Evolutionary conservation across 2,888 invertebrate species (phyloP), one percentile per base, ranked within the genome.

Genomic region (Timema cristinae): DNA sequence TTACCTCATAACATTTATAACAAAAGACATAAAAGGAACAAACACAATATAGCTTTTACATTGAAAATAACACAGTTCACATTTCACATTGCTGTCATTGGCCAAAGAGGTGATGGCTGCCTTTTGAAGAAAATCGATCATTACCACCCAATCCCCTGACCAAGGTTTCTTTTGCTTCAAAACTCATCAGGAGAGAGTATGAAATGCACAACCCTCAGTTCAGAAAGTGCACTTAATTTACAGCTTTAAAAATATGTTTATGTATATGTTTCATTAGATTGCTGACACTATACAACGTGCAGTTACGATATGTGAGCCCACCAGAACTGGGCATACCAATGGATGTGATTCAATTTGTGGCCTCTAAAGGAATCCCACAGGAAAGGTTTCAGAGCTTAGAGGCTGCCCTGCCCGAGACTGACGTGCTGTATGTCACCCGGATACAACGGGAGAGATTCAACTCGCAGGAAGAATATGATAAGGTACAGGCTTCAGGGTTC

Each of bases 401-500:
- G 81, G 90, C 92, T 73, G 96, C 94, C 4, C 83, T 99, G 51
- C 90, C 91, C 0, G 95, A 94, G 74, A 98, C 98, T 0, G 98
- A 99, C 83, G 98, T 99, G 0, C 84, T 99, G 50, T 99, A 99
- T 81, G 95, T 99, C 93, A 99, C 99, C 0, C 89, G 99, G 77
- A 97, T 99, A 78, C 99, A 99, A 82, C 89, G 91, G 66, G 99
- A 99, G 83, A 86, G 98, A 77, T 98, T 99, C 81, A 81, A 86
- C 8, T 89, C 88, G 52, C 86, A 91, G 78, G 91, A 91, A 75
- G 95, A 96, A 78, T 99, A 98, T 81, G 86, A 94, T 74, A 87
- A 90, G 87, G 96, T 84, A 67, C 82, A 96, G 94, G 90, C 89
- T 48, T 93, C 93, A 78, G 97, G 97, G 0, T 88, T 92, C 76